Evolutionary conservation across 2,888 invertebrate species (phyloP), one percentile per base, ranked within the genome.

Genomic region (Drosophila flavopinicola): DNA sequence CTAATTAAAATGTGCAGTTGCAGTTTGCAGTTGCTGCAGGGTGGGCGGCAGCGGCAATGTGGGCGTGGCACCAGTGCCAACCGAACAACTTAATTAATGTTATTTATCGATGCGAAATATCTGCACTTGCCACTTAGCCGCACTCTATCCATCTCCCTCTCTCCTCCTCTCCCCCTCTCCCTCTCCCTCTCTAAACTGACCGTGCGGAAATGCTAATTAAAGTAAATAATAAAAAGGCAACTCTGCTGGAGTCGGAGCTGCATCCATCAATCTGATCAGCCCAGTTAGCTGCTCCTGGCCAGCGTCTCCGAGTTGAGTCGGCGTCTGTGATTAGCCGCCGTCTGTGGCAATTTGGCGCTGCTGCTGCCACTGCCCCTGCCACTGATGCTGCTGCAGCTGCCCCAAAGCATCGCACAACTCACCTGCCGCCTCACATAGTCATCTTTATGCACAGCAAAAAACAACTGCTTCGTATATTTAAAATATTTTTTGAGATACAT

Each of bases 51-150:
- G 10, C 2, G 30, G 33, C n/a, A n/a, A n/a, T n/a, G n/a, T n/a
- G 68, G 87, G 87, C 45, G 80, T 56, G 87, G 79, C 63, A n/a
- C 13, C 39, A 59, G 63, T 65, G 51, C 57, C 53, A 78, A 64
- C 58, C 60, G 71, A 64, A 76, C 80, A 87, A 80, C 87, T 82
- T 85, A 87, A 82, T 82, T 82, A 80, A 80, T 82, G 82, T 74
- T 77, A 82, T 82, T 87, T 82, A 82, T 82, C 87, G 85, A 85
- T 85, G 85, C 71, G 78, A 65, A 85, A 86, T 84, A 79, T 77
- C 66, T 74, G 57, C 57, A 60, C 42, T 58, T 45, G 56, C 56
- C 35, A 42, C 51, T 53, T 52, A 33, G 32, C 27, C 25, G 42
- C 20, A n/a, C n/a, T n/a, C n/a, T n/a, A n/a, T n/a, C n/a, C n/a